Evolutionary conservation across 2,797 vertebrate genomes (phyloP).

Genomic region (Thalassophryne amazonica): DNA sequence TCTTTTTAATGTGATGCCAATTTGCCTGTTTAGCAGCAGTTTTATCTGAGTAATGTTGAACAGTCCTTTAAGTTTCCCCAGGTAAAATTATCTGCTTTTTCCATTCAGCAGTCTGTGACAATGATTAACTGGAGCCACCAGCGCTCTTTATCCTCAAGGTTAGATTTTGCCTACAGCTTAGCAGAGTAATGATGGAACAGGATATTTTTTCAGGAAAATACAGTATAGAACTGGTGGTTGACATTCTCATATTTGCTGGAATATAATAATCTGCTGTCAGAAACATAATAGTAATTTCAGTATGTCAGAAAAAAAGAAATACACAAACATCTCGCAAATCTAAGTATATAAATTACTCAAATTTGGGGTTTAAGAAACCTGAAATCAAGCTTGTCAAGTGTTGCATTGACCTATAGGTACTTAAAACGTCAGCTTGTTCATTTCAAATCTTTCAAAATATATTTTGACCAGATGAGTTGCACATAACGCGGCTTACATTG

Average conservation of each 20-base stretch:
- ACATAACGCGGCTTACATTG: too few species aligned
- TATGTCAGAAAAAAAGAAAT: not conserved
- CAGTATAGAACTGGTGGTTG: conserved; percentile 8
- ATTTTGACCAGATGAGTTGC: too few species aligned
- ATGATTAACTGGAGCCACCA: conserved; percentile 58
- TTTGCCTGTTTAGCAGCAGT: conserved; percentile 7
- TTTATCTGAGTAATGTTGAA: conserved; percentile 25
- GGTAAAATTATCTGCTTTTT: conserved; percentile 34
- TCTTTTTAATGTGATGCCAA: not conserved
- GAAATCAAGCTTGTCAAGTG: not conserved
- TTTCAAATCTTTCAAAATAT: too few species aligned
- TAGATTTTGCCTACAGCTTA: conserved; percentile 56
- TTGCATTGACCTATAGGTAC: too few species aligned
- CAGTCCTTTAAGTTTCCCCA: conserved; percentile 39
- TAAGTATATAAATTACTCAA: too few species aligned
- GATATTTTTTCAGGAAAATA: conserved; percentile 22
- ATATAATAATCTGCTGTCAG: not conserved
- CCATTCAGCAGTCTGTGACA: conserved; percentile 58
- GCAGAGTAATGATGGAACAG: conserved; percentile 14
- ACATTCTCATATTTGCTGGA: conserved; percentile 6
- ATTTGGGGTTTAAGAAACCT: too few species aligned
- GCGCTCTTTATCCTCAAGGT: conserved; percentile 63
- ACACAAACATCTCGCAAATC: not conserved
- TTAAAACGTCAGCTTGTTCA: too few species aligned
- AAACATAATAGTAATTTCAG: not conserved